phyloP scores from a whole-genome alignment of 2,888 invertebrate genomes.

The Crossocerus cetratus region DNA sequence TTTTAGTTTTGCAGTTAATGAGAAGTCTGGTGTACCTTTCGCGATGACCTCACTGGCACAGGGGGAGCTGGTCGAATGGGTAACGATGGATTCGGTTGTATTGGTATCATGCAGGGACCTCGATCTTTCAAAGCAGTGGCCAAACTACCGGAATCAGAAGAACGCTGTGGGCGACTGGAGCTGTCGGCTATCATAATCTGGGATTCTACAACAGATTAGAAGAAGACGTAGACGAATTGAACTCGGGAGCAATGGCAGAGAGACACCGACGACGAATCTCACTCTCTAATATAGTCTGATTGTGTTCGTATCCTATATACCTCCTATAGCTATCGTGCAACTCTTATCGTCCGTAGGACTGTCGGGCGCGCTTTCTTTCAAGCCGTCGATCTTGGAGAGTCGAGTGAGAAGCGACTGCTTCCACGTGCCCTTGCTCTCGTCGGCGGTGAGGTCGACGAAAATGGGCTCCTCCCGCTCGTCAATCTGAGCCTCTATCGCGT shows the following conservation, averaged over 20 bases:
- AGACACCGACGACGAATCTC: neutral
- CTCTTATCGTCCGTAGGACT: neutral
- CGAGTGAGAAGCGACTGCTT: conserved; percentile 39
- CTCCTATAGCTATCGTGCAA: neutral
- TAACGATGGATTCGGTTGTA: conserved; percentile 70
- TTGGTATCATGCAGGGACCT: conserved; percentile 63
- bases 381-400: conserved; percentile 11
- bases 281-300: neutral
- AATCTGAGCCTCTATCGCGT: neutral
- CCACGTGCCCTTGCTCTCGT: conserved; percentile 41
- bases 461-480: conserved; percentile 21
- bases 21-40: conserved; percentile 13
- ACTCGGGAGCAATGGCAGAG: neutral
- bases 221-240: neutral
- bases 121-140: conserved; percentile 65
- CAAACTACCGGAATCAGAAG: conserved; percentile 42
- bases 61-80: conserved; percentile 70
- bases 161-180: conserved; percentile 36
- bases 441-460: conserved; percentile 52
- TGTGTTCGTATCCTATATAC: conserved; percentile 14
- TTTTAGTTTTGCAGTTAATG: neutral
- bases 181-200: conserved; percentile 55
- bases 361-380: conserved; percentile 7
- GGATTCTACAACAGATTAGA: conserved; percentile 35
- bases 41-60: conserved; percentile 46